Evolutionary conservation across 2,888 invertebrate genomes (phyloP), one percentile per base, ranked within the genome.

Genomic region (Acanthosepion pharaonis): DNA sequence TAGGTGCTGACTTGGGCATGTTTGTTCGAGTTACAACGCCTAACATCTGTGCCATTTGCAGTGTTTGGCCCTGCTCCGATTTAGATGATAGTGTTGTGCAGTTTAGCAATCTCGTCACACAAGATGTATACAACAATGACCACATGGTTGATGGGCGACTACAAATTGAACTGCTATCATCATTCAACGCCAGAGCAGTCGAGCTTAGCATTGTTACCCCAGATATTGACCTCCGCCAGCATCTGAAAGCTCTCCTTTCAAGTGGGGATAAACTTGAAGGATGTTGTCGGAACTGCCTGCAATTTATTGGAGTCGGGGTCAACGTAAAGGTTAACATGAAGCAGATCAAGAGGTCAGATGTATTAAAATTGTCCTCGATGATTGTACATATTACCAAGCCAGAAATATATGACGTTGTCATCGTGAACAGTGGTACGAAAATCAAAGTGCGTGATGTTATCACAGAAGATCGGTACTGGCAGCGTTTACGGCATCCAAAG

Each of bases 381-480:
- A 64, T 95, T 78, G 94, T 97, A 20, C 95, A 95, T 25, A 49
- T 95, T 18, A 94, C 95, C 51, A 92, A 42, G 8, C 59, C 95
- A 28, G 94, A 94, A 18, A 42, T 23, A 78, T 91, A 94, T 55
- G 95, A 55, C 64, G 95, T 94, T n/a, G 96, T 93, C 91, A 95
- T 96, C 53, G 94, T 96, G 15, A 94, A 95, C 91, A 95, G 94
- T 94, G 59, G 48, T 25, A 96, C 97, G 28, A 93, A 94, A 53
- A 93, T 97, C 48, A 94, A 55, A 23, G 95, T 97, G 25, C 93
- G 94, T 28, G 94, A 94, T 48, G 94, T 96, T 42, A 95, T 96
- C 51, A 96, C 96, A 95, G 95, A 95, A 94, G 96, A 96, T 93
- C 96, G 96, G 95, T 96, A 95, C 95, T 92, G 95, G 53, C 95